These are phyloP conservation scores for Erebia epiphron DNA, from an alignment of 2,888 invertebrate species.

Conservation along the genomic window DNA sequence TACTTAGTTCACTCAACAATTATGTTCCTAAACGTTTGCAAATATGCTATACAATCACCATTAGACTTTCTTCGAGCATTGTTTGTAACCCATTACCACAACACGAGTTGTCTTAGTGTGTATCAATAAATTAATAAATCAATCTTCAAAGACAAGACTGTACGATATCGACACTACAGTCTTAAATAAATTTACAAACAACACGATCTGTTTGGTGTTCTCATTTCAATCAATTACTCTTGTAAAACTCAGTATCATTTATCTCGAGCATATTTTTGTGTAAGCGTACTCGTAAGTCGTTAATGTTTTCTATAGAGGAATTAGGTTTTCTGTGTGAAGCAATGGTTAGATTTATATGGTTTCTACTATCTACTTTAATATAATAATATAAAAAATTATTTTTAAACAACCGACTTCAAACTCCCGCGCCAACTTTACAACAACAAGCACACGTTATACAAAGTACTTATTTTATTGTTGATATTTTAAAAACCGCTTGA, in stretches of 20 bases:
- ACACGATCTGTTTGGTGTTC: constrained; percentile 20
- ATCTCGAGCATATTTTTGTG: constrained; percentile 32
- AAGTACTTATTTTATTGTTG: no score
- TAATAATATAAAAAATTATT: no score
- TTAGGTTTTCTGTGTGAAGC: not conserved
- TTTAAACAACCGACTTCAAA: no score
- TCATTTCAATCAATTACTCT: constrained; percentile 39
- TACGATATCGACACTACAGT: constrained; percentile 35
- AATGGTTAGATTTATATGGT: not conserved
- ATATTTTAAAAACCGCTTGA: no score
- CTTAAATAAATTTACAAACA: constrained; percentile 36
- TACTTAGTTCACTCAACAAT: not conserved
- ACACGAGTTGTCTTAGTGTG: not conserved
- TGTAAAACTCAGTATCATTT: constrained; percentile 31
- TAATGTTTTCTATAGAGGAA: constrained; percentile 20
- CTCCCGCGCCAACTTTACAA: no score
- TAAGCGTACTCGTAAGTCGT: constrained; percentile 11
- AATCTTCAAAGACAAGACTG: constrained; percentile 34
- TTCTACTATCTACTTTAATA: no score
- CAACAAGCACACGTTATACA: no score
- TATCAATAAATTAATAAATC: constrained; percentile 30
- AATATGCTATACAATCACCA: constrained; percentile 8
- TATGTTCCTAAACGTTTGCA: not conserved
- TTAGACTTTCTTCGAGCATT: constrained; percentile 5
- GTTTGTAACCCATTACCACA: not conserved